A percentile compares a stretch with the other conserved stretches of the same genome.
Evolutionary conservation across 2,797 vertebrate genomes (phyloP).

Genomic region (Chloroceryle inda): DNA sequence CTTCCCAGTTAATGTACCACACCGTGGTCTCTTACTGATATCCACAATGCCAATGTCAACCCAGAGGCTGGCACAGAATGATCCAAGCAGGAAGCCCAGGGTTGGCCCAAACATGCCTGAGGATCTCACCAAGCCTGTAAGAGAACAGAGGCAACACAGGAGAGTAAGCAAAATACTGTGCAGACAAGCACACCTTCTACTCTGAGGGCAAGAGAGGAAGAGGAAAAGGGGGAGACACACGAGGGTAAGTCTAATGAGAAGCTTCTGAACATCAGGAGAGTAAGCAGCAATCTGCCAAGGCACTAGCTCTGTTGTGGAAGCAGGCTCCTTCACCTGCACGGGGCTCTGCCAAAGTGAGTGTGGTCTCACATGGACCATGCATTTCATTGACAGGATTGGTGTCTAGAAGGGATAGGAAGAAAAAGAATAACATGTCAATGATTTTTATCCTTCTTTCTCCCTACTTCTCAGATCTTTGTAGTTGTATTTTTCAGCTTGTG

Average conservation of each 20-base stretch:
- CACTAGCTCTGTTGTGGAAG: rapidly evolving
- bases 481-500: neutral
- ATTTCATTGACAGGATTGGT: neutral
- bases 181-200: rapidly evolving
- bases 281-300: rapidly evolving
- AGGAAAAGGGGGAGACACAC: neutral
- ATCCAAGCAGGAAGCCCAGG: constrained; percentile 86
- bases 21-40: constrained; percentile 78
- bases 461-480: neutral
- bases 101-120: constrained; percentile 87
- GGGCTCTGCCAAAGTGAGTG: rapidly evolving
- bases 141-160: neutral
- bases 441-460: neutral
- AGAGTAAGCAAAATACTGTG: rapidly evolving
- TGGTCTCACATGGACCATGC: rapidly evolving
- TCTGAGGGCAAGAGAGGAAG: neutral
- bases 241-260: neutral
- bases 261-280: neutral
- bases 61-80: constrained; percentile 88
- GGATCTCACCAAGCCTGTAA: constrained; percentile 88
- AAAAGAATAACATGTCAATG: neutral
- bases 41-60: constrained; percentile 90
- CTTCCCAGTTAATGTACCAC: rapidly evolving
- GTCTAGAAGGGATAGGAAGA: neutral
- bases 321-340: rapidly evolving